phyloP scores from a whole-genome alignment of 2,113 vertebrate genomes.

The Oostethus manadensis region DNA sequence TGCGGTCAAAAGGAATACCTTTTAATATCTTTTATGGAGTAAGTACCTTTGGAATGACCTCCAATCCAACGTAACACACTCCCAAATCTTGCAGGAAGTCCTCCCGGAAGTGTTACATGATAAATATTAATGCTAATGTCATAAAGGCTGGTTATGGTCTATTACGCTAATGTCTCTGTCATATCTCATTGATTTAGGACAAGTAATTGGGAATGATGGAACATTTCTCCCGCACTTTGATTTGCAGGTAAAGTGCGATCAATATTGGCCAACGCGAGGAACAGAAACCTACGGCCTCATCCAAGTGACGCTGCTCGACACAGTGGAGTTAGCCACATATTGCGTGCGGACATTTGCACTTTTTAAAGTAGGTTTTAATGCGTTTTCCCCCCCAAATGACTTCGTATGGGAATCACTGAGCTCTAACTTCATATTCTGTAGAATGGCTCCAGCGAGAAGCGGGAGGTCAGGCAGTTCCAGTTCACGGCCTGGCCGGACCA shows the following conservation, averaged over 20 bases:
- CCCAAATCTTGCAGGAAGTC: no score
- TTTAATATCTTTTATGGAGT: no score
- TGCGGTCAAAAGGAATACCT: no score
- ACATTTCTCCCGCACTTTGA: slow-evolving; percentile 17
- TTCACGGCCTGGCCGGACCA: slow-evolving; percentile 99
- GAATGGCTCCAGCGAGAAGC: slow-evolving; percentile 97
- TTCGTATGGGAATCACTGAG: neutral
- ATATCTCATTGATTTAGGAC: no score
- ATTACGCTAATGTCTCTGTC: no score
- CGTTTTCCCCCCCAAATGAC: neutral
- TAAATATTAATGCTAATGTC: no score
- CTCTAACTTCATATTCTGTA: slow-evolving; percentile 42
- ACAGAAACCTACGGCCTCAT: slow-evolving; percentile 95
- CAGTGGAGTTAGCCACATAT: slow-evolving; percentile 93
- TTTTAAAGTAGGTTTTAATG: slow-evolving; percentile 82
- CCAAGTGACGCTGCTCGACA: slow-evolving; percentile 91
- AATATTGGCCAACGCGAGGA: slow-evolving; percentile 95
- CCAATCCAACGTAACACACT: no score
- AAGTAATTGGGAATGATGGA: neutral
- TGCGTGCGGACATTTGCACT: slow-evolving; percentile 96
- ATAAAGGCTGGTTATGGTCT: no score
- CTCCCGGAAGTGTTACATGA: no score
- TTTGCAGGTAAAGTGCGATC: slow-evolving; percentile 95
- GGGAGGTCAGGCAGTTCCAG: slow-evolving; percentile 97
- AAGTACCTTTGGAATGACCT: no score